These are phyloP conservation scores for Aphodius granarius DNA, from an alignment of 2,888 invertebrate genomes.

Conservation along the genomic window DNA sequence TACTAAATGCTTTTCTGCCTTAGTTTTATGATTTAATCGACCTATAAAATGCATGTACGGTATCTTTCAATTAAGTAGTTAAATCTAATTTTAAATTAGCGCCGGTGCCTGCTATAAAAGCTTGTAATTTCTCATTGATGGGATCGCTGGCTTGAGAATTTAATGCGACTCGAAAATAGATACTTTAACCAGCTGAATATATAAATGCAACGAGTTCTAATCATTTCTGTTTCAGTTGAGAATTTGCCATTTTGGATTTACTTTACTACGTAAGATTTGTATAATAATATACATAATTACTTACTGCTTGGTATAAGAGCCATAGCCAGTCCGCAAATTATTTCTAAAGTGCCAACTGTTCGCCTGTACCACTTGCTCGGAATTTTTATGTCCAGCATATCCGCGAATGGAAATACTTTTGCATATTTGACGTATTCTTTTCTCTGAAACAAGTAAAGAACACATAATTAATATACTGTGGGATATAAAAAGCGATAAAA, in stretches of 20 bases:
- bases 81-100: neutral
- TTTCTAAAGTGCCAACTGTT: slow-evolving; percentile 80
- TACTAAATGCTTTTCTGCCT: no score
- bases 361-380: slow-evolving; percentile 92
- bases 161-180: neutral
- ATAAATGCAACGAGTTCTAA: neutral
- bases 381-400: slow-evolving; percentile 80
- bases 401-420: slow-evolving; percentile 88
- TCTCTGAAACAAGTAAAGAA: slow-evolving; percentile 65
- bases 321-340: slow-evolving; percentile 80
- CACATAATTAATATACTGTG: neutral
- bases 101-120: neutral
- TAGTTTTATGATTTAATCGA: neutral
- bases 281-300: slow-evolving; percentile 46
- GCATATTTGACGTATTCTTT: slow-evolving; percentile 95
- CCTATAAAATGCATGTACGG: neutral
- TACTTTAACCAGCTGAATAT: neutral
- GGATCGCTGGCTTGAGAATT: neutral
- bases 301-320: slow-evolving; percentile 83
- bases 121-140: neutral
- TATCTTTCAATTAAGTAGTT: neutral
- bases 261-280: no score
- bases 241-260: no score
- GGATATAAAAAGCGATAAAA: no score
- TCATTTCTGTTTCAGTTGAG: neutral